Base-by-base conservation (phyloP, 2,797 vertebrate species). In the Mus spretus region DNA sequence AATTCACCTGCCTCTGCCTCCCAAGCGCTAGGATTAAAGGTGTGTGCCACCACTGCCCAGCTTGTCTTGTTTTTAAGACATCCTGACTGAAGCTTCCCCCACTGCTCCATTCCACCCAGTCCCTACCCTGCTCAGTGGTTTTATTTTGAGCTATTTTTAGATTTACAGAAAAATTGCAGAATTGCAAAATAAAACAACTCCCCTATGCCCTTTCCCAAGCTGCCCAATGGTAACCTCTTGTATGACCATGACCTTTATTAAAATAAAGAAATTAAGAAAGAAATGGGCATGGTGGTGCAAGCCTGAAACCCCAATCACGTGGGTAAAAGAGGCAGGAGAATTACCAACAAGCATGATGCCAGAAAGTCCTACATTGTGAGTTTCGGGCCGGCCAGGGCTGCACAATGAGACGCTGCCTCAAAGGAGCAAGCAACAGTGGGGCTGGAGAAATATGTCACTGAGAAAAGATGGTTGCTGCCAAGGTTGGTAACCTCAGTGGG, bases 101-200 rank as follows among this genome's bases (percentile, higher is more conserved):
- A 67, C 13, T 17, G 26, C 59, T 14, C 28, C 31, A n/a, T 44
- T 67, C 17, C 17, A 22, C 19, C 19, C 61, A 85, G 82, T 22
- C 20, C 11, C 83, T 44, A 22, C n/a, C 57, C 40, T 2, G 3
- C 83, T 57, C 65, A 11, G 44, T 50, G 70, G 65, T 93, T 89
- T 91, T 67, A 85, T 89, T 85, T 93, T 44, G 57, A 93, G 84
- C 84, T 91, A 90, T 87, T 86, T 87, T 92, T 55, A 89, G 67
- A 89, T 89, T 81, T 86, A 85, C 44, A 26, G 79, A 53, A 84
- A 65, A 34, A 15, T 59, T 67, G 47, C 84, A 82, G 44, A 81
- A 79, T 75, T 70, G 78, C 10, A 10, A 63, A 84, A 26, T 26
- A 55, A 20, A 44, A 53, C 15, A 82, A 40, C 82, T 75, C 63